A percentile compares a stretch with the other conserved stretches of the same genome.
Evolutionary conservation across 2,797 vertebrate genomes (phyloP).

Genomic region (Helarctos malayanus): DNA sequence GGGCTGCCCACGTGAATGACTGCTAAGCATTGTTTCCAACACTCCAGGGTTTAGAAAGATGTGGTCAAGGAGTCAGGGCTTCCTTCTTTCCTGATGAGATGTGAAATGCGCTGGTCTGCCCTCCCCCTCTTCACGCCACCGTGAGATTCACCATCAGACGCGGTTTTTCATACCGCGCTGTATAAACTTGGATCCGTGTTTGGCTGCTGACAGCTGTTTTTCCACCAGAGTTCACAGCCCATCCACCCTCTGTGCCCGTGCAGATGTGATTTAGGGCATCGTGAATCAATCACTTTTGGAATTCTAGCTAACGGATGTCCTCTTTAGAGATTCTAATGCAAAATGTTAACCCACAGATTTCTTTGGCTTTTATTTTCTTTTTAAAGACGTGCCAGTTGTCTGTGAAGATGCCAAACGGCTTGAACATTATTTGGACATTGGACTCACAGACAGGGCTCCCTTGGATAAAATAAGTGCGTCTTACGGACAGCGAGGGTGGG

Average conservation of each 20-base stretch:
- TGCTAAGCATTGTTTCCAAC: fast-evolving
- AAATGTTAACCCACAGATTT: slow-evolving; percentile 76
- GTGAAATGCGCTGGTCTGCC: fast-evolving
- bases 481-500: slow-evolving; percentile 53
- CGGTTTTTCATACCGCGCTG: fast-evolving
- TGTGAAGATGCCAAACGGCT: slow-evolving; percentile 78
- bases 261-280: slow-evolving; percentile 86
- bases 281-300: slow-evolving; percentile 86
- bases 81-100: fast-evolving
- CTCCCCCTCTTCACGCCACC: neutral
- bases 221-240: slow-evolving; percentile 67
- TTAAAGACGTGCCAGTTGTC: slow-evolving; percentile 78
- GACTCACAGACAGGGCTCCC: slow-evolving; percentile 76
- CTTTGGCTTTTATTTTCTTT: neutral
- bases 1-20: fast-evolving
- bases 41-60: neutral
- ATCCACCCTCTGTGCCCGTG: slow-evolving; percentile 20
- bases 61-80: fast-evolving
- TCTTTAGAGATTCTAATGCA: slow-evolving; percentile 81
- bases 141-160: neutral
- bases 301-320: slow-evolving; percentile 86
- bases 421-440: slow-evolving; percentile 66
- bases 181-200: neutral
- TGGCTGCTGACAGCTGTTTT: slow-evolving; percentile 83
- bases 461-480: slow-evolving; percentile 72